Base-by-base conservation (phyloP, 2,888 invertebrate species). In the Resseliella maxima region DNA sequence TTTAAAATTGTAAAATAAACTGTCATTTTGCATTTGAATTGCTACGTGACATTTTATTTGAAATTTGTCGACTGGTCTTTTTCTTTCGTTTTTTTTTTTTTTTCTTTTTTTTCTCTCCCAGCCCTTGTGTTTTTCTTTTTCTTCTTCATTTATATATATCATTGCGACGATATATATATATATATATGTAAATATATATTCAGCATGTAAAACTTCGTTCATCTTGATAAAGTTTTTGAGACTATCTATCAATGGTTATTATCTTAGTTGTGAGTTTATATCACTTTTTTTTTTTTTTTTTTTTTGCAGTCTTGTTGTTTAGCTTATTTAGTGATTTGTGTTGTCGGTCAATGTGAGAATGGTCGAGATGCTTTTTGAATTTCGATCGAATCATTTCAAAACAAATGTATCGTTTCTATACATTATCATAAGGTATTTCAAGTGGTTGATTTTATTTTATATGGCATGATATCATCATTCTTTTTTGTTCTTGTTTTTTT, bases 1-100 rank as follows among this genome's bases (percentile, higher is more conserved):
- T 46, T 85, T 45, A 85, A 85, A 85, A 87, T 86, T 87, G 86
- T 86, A 50, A 81, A 86, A 87, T 87, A 86, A 87, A 87, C 86
- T 86, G 87, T 86, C 87, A 85, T 86, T 87, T 86, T 85, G 85
- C 85, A 85, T 86, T 86, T 86, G 41, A 87, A 50, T n/a, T 83
- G 85, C 64, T 86, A 87, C 87, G 87, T 87, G 87, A 87, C 86
- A 86, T 27, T 31, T 86, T 64, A 64, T 64, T 72, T 72, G 72
- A 45, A 54, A 54, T 86, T 38, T 46, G 41, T 83, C 83, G 72
- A n/a, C 72, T 72, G 72, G 72, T 31, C 31, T 31, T 5, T 72
- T 72, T 72, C 31, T 31, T 24, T 24, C 10, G 6, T 59, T 72
- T 72, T 31, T 27, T 72, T 5, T 24, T 59, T 5, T 59, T 59